phyloP scores from a whole-genome alignment of 2,888 invertebrate species.

The Cylindroiulus punctatus region DNA sequence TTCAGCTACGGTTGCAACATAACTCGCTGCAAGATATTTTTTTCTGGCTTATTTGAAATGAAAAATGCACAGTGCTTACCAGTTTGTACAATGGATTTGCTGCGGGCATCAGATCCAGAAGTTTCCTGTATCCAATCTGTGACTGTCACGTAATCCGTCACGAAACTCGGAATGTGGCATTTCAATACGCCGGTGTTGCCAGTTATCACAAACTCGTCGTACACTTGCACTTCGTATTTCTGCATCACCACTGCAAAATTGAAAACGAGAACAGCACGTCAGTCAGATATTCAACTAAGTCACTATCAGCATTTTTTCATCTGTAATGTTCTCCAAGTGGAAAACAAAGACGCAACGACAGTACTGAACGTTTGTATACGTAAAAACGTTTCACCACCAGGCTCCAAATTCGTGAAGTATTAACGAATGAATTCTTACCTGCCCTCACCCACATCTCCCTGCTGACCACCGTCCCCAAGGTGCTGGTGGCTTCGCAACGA shows the following conservation, averaged over 20 bases:
- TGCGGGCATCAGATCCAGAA: neutral
- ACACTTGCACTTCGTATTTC: constrained; percentile 56
- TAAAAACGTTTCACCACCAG: no score
- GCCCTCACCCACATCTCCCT: constrained; percentile 55
- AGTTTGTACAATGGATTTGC: constrained; percentile 33
- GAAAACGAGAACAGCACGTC: neutral
- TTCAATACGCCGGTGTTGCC: constrained; percentile 55
- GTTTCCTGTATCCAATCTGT: constrained; percentile 54
- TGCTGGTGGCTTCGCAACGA: constrained; percentile 53
- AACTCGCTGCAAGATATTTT: no score
- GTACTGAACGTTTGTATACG: no score
- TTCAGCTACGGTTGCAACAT: no score
- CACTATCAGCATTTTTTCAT: neutral
- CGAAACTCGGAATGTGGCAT: constrained; percentile 56
- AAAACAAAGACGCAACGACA: no score
- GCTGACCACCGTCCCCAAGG: constrained; percentile 54
- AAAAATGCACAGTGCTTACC: neutral
- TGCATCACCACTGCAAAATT: constrained; percentile 54
- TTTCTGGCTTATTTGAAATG: no score
- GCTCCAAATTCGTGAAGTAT: neutral
- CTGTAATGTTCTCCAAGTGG: no score
- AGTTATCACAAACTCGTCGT: constrained; percentile 55
- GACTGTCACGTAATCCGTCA: constrained; percentile 56
- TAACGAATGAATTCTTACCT: constrained; percentile 48
- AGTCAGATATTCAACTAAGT: neutral